Base-by-base conservation (phyloP, 2,113 vertebrate genomes). In the Ophthalmolycus amberensis region DNA sequence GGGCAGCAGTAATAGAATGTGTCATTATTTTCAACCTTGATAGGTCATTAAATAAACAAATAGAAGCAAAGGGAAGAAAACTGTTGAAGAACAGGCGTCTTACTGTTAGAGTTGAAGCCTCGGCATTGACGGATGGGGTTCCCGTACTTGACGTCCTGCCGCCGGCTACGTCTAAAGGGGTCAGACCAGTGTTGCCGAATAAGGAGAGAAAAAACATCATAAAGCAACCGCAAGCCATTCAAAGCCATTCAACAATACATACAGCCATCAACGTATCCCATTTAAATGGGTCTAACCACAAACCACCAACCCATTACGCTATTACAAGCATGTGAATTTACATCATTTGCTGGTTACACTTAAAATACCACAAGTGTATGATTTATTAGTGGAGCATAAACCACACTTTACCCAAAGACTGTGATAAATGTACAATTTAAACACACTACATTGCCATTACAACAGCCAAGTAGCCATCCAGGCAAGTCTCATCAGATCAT, bases 111-210 rank as follows among this genome's bases (percentile, higher is more conserved):
- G 87, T 96, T 96, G 91, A 95, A 96, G 66, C 95, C 96, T 71
- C 95, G 66, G 83, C 96, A 96, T 68, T 96, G 96, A 56, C 95
- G 95, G 44, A 96, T 96, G 42, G 96, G 96, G 87, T 96, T 96
- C 65, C 96, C 96, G 25, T 96, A 96, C 83, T 95, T 95, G 32
- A 96, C 95, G 79, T 96, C 96, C 87, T 96, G 96, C 76, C 96
- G 92, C 40, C 96, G 94, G 91, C 95, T 96, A 37, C 96, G 95
- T 89, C 96, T 96, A 90, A 91, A 94, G 75, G 93, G 87, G 91
- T 93, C 93, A 93, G 92, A 94, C 91, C 92, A 94, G 87, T 89
- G 66, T 90, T 84, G 89, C 90, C 90, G 85, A 83, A 91, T 90
- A 91, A 93, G 83, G 85, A 93, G 90, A 93, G 85, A 88, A 93